Conservation (phyloP, 2,113 vertebrate genomes). For the Clupea harengus region DNA sequence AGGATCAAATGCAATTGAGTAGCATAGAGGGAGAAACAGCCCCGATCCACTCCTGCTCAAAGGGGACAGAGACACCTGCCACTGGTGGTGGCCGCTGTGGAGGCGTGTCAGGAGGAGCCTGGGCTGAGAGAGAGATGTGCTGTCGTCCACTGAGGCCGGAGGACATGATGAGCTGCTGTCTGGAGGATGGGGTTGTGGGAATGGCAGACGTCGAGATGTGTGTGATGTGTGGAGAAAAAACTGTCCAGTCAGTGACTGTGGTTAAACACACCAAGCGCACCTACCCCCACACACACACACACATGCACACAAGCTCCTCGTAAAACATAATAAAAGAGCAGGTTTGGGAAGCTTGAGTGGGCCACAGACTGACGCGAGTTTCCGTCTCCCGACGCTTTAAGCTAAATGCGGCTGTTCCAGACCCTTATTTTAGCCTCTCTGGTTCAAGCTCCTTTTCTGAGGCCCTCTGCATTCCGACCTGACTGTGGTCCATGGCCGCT, state of each 20-base stretch:
- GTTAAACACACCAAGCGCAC: neutral
- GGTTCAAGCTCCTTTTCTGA: constrained; percentile 9
- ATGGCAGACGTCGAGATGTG: neutral
- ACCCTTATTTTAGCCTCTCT: neutral
- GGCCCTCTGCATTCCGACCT: constrained; percentile 53
- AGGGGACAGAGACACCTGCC: neutral
- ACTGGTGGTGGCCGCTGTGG: neutral
- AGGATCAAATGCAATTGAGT: no score
- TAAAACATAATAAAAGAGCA: constrained; percentile 4
- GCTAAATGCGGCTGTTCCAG: constrained; percentile 33
- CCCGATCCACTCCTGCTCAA: no score
- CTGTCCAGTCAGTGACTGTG: neutral
- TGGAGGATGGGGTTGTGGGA: neutral
- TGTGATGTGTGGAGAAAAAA: constrained; percentile 5
- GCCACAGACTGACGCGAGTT: neutral
- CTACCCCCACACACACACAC: constrained; percentile 7
- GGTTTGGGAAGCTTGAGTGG: neutral
- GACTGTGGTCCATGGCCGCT: constrained; percentile 54
- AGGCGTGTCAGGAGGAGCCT: neutral
- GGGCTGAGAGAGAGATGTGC: neutral
- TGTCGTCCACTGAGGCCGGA: neutral
- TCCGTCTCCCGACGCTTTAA: constrained; percentile 34
- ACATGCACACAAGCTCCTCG: neutral
- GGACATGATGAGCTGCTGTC: neutral
- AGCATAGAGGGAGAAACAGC: no score